Base-by-base conservation (phyloP, 2,888 invertebrate species). In the Lampropteryx suffumata region DNA sequence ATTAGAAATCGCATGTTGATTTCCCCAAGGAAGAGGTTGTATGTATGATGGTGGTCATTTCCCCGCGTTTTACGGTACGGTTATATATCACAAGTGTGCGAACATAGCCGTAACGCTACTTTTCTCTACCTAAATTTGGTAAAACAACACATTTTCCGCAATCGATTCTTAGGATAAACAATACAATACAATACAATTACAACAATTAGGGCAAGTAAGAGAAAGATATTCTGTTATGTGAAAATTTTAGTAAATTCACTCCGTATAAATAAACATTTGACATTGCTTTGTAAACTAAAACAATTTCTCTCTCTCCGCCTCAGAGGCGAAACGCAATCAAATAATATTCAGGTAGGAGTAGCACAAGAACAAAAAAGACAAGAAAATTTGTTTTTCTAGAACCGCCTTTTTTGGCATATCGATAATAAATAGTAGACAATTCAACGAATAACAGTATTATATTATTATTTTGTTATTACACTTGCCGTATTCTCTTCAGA, bases 1-100 rank as follows among this genome's bases (percentile, higher is more conserved):
- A 76, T 76, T 70, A 71, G 70, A 79, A 80, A 80, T 78, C 69
- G 73, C 63, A 70, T 74, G 73, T 71, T 77, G 82, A 83, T 86
- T 85, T 87, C 84, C 83, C 82, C 24, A 12, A 69, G 79, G 83
- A 71, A 48, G 47, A 21, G 29, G 54, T 51, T 56, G 59, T 60
- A 64, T 67, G 64, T 76, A 77, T 78, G 80, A 78, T 76, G 68
- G 71, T 68, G 76, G 77, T 79, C 77, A 79, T 79, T 76, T 76
- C 65, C 50, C 72, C 69, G 74, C 70, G 67, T 73, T 69, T 65
- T 71, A 70, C 72, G 61, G 68, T 59, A 70, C 60, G 64, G 62
- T 67, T 73, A 72, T 64, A 64, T 67, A 73, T 73, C 62, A 76
- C 59, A 61, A 5, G 61, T 67, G 64, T 73, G 76, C 73, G 73